Percentiles rank a stretch among this genome's conserved stretches.
Evolutionary conservation across 2,113 vertebrate genomes (phyloP).

Genomic region (Nycticorax nycticorax): DNA sequence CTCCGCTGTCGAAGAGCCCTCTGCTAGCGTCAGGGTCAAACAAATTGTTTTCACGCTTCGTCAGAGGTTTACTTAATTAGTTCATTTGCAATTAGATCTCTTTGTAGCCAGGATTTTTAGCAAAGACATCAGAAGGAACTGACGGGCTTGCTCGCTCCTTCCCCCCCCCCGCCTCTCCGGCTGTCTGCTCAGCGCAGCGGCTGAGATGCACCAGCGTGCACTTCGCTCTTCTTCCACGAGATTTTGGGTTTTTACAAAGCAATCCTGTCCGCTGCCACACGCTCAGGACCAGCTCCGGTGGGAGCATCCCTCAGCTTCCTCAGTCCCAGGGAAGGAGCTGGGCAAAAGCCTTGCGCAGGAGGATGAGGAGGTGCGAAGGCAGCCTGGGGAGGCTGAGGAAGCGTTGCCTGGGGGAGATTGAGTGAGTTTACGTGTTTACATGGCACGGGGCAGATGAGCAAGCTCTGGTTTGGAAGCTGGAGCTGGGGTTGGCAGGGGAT

Average conservation of each 20-base stretch:
- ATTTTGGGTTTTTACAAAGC: background rate
- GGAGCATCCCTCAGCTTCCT: background rate
- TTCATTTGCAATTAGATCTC: conserved; percentile 89
- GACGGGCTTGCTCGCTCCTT: conserved; percentile 54
- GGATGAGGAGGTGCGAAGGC: background rate
- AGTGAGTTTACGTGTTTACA: background rate
- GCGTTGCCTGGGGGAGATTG: background rate
- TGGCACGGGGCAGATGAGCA: background rate
- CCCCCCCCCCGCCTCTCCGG: background rate
- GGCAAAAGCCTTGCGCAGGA: background rate
- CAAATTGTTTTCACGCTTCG: conserved; percentile 88
- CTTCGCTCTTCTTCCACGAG: rapidly evolving
- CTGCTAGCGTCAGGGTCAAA: conserved; percentile 83
- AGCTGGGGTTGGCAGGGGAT: background rate
- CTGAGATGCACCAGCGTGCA: background rate
- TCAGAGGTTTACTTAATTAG: conserved; percentile 90
- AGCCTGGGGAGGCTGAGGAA: background rate
- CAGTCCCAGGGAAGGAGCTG: background rate
- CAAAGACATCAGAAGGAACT: conserved; percentile 85
- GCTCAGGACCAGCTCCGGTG: rapidly evolving
- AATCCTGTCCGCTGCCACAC: rapidly evolving
- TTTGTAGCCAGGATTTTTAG: conserved; percentile 84
- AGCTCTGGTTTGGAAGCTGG: background rate
- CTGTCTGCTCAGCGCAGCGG: background rate
- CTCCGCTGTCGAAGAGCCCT: conserved; percentile 76